These are phyloP conservation scores for Heliopora coerulea DNA, from an alignment of 92 coral and sea anemone genomes.

Conservation along the genomic window DNA sequence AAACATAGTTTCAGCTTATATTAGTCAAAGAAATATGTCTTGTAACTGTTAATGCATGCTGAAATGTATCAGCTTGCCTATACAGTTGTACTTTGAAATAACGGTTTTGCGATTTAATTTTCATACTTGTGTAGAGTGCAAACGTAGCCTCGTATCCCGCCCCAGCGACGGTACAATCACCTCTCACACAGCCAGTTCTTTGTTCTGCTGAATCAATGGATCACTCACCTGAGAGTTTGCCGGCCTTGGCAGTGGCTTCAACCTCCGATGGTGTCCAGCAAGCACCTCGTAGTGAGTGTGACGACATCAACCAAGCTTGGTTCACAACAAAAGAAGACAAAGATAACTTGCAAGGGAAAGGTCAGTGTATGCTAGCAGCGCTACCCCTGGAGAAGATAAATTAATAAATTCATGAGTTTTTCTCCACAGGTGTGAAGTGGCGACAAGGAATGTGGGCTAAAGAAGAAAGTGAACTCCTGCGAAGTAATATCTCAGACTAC, in stretches of 20 bases:
- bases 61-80: neutral
- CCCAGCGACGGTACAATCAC: constrained; percentile 3
- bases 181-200: constrained; percentile 11
- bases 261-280: neutral
- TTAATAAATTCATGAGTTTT: neutral
- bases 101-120: neutral
- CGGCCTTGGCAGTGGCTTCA: neutral
- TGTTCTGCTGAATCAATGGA: constrained; percentile 30
- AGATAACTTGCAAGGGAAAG: constrained; percentile 89
- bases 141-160: neutral
- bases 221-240: neutral
- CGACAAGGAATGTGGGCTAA: constrained; percentile 99
- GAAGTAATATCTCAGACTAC: constrained; percentile 72
- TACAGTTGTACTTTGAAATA: neutral
- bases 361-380: constrained; percentile 22
- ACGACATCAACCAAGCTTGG: constrained; percentile 95
- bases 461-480: constrained; percentile 83
- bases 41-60: no score
- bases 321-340: constrained; percentile 98
- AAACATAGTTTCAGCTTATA: no score
- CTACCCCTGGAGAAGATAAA: neutral
- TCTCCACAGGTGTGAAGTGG: constrained; percentile 82
- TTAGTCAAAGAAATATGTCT: no score
- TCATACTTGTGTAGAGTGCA: neutral
- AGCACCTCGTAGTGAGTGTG: constrained; percentile 46